These are phyloP conservation scores for Takifugu flavidus DNA, from an alignment of 2,113 vertebrate genomes.

Conservation along the genomic window DNA sequence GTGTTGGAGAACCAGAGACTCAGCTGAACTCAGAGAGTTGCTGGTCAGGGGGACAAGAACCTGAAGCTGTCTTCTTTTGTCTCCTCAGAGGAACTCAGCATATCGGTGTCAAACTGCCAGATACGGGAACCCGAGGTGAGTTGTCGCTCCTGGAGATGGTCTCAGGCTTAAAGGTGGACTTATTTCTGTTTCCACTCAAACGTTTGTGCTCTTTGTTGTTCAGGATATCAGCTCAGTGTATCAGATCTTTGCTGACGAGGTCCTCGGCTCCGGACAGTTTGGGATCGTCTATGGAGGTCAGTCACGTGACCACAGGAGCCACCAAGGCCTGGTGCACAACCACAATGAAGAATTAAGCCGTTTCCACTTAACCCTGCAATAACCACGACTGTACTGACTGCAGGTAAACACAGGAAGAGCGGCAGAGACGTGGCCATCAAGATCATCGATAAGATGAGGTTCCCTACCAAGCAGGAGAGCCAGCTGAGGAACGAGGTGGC, in stretches of 20 bases:
- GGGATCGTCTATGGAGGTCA: slow-evolving; percentile 98
- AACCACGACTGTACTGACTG: slow-evolving; percentile 9
- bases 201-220: slow-evolving; percentile 7
- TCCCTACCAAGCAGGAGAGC: slow-evolving; percentile 98
- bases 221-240: slow-evolving; percentile 97
- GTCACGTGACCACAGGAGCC: neutral
- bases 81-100: slow-evolving; percentile 90
- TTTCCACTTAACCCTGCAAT: neutral
- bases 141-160: slow-evolving; percentile 16
- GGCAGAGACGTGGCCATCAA: slow-evolving; percentile 98
- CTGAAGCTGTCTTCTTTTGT: slow-evolving; percentile 29
- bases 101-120: slow-evolving; percentile 96
- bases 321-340: too few relatives aligned
- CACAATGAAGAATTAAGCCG: too few relatives aligned
- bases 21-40: too few relatives aligned
- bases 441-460: slow-evolving; percentile 98
- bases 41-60: too few relatives aligned
- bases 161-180: too few relatives aligned
- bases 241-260: slow-evolving; percentile 98
- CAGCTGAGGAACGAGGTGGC: slow-evolving; percentile 98
- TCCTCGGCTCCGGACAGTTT: slow-evolving; percentile 97
- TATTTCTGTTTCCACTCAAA: neutral
- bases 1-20: too few relatives aligned
- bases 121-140: slow-evolving; percentile 98
- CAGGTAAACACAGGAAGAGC: slow-evolving; percentile 97